Conservation (phyloP, 1,140 invertebrate genomes). For the Lordiphosa clarofinis region DNA sequence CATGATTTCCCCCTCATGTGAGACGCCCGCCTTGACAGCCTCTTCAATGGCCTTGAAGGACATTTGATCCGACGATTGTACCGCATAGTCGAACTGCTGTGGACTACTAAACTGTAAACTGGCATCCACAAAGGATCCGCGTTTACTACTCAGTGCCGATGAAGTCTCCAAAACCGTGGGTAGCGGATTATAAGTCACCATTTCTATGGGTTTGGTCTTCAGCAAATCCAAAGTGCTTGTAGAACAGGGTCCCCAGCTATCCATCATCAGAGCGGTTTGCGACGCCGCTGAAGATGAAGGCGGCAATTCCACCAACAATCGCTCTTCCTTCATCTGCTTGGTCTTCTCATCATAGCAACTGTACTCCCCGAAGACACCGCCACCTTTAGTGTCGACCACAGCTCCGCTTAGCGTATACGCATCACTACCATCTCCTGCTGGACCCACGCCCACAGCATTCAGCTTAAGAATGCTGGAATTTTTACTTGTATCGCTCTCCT, state of each 20-base stretch:
- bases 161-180: conserved; percentile 43
- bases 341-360: conserved; percentile 84
- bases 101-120: conserved; percentile 38
- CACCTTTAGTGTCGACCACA: conserved; percentile 56
- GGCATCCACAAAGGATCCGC: conserved; percentile 61
- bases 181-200: conserved; percentile 59
- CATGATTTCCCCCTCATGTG: conserved; percentile 60
- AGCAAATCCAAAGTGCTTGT: conserved; percentile 71
- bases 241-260: conserved; percentile 62
- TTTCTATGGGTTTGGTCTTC: conserved; percentile 67
- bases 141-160: conserved; percentile 52
- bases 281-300: conserved; percentile 69
- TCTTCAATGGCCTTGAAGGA: conserved; percentile 80
- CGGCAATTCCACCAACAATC: conserved; percentile 83
- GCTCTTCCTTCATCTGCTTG: conserved; percentile 82
- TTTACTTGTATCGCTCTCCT: conserved; percentile 82
- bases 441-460: conserved; percentile 44
- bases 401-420: conserved; percentile 57
- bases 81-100: conserved; percentile 72
- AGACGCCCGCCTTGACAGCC: conserved; percentile 78
- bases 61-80: conserved; percentile 80
- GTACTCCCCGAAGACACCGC: conserved; percentile 82
- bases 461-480: conserved; percentile 71
- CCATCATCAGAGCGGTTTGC: conserved; percentile 74
- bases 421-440: conserved; percentile 39